Evolutionary conservation across 2,888 invertebrate species (phyloP).

Genomic region (Eurytoma californica): DNA sequence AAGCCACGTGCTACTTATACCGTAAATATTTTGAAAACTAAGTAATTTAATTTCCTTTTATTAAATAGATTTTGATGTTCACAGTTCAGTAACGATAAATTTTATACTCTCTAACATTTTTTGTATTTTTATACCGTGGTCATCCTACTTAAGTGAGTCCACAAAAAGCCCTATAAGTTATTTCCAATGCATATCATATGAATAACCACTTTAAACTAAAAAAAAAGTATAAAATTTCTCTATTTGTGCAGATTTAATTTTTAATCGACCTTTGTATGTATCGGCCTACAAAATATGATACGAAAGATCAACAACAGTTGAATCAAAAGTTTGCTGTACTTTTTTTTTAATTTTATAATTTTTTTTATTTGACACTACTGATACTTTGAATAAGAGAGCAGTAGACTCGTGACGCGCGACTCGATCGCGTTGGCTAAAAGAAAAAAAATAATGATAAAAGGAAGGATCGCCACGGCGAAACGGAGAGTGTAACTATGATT

Average conservation of each 20-base stretch:
- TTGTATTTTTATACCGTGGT: too few species aligned
- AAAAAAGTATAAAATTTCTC: not conserved
- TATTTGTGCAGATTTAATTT: constrained; percentile 1
- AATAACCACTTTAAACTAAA: not conserved
- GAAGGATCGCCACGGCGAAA: constrained; percentile 30
- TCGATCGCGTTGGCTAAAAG: constrained; percentile 15
- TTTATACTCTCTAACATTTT: too few species aligned
- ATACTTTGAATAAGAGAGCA: constrained; percentile 36
- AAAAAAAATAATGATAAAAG: not conserved
- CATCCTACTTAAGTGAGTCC: too few species aligned
- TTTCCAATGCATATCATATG: constrained; percentile 22
- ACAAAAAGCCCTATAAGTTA: not conserved
- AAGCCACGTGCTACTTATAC: too few species aligned
- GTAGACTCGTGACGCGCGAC: constrained; percentile 46
- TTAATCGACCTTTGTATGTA: not conserved
- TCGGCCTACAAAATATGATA: constrained; percentile 25
- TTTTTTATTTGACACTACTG: constrained; percentile 3
- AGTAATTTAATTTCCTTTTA: too few species aligned
- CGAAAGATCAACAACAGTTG: not conserved
- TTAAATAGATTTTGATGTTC: too few species aligned
- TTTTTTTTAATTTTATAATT: not conserved
- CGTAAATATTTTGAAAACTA: too few species aligned
- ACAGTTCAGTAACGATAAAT: too few species aligned
- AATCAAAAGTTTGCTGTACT: constrained; percentile 20
- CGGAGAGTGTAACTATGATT: not conserved